Conservation (phyloP, 2,113 vertebrate species). For the Aegithalos caudatus region DNA sequence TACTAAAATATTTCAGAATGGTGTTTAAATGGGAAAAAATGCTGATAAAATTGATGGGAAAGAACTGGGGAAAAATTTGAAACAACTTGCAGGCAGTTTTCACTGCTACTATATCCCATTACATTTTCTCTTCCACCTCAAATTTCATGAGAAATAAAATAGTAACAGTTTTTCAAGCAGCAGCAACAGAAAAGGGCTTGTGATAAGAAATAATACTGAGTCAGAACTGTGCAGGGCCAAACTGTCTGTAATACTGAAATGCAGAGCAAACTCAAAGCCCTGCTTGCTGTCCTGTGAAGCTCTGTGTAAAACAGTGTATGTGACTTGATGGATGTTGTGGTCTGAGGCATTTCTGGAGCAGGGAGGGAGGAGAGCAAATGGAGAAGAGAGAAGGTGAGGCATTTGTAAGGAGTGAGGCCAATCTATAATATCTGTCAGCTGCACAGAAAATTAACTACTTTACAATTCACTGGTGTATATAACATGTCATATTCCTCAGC, state of each 20-base stretch:
- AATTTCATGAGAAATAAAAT: not conserved
- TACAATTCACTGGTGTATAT: slow-evolving; percentile 36
- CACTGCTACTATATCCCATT: not conserved
- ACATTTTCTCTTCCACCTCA: not conserved
- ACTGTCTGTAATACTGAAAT: not conserved
- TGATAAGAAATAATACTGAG: not conserved
- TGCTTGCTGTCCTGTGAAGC: not conserved
- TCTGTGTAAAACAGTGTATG: not conserved
- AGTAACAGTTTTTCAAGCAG: not conserved
- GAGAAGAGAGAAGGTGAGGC: not conserved
- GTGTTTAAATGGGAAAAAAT: not conserved
- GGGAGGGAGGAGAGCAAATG: not conserved
- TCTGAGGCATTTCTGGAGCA: not conserved
- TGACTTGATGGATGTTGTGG: not conserved
- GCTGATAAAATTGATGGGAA: not conserved
- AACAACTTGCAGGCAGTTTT: not conserved
- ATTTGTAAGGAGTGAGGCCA: not conserved
- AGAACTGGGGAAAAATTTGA: not conserved
- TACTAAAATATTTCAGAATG: not conserved
- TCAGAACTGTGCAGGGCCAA: not conserved
- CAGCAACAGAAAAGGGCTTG: not conserved
- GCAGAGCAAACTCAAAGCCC: not conserved
- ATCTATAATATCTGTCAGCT: not conserved
- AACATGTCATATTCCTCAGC: not conserved
- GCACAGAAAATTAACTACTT: slow-evolving; percentile 19